Conservation (phyloP, 2,888 invertebrate species). For the Eristalis tenax region DNA sequence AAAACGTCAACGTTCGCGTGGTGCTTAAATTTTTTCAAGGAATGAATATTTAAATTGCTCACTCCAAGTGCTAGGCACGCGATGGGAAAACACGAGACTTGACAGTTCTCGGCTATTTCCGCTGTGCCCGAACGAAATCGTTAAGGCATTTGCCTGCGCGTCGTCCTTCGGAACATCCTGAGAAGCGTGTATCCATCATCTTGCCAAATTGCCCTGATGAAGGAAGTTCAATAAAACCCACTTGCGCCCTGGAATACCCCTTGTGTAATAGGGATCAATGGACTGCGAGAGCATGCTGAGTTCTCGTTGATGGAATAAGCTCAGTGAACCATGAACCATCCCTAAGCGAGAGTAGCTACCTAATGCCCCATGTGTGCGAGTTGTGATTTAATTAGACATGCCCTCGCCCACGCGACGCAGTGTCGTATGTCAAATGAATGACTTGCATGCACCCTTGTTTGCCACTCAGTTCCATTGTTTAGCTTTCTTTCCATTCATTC, state of each 20-base stretch:
- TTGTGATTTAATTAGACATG: slow-evolving; percentile 39
- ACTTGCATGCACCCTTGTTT: not conserved
- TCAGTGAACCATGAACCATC: not conserved
- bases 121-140: not conserved
- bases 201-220: not conserved
- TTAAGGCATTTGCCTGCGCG: not conserved
- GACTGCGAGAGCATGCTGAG: not conserved
- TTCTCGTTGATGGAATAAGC: not conserved
- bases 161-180: not conserved
- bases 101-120: not conserved
- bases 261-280: slow-evolving; percentile 10
- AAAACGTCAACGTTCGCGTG: not conserved
- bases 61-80: not conserved
- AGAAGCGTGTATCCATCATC: not conserved
- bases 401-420: not conserved
- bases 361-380: not conserved
- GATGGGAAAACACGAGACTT: not conserved
- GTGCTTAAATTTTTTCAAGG: not conserved
- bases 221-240: slow-evolving; percentile 16
- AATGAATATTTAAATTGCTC: slow-evolving; percentile 3
- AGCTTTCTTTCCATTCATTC: not conserved
- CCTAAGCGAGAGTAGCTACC: not conserved
- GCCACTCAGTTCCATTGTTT: not conserved
- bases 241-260: not conserved
- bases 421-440: not conserved